Evolutionary conservation across 2,888 invertebrate species (phyloP).

Genomic region (Pinctada fucata): DNA sequence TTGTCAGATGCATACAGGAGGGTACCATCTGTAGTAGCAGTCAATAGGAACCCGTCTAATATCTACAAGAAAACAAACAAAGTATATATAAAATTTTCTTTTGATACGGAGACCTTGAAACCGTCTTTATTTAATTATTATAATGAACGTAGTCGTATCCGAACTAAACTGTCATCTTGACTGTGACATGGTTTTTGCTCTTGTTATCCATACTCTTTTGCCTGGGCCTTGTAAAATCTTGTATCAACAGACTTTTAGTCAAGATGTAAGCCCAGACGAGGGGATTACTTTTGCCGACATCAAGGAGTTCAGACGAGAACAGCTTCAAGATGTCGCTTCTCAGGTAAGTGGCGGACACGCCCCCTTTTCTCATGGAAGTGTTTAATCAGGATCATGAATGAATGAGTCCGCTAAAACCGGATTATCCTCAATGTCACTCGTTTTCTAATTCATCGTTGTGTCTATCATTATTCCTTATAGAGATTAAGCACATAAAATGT

Average conservation of each 20-base stretch:
- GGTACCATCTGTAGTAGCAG: slow-evolving; percentile 65
- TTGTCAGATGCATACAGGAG: slow-evolving; percentile 67
- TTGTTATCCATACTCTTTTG: slow-evolving; percentile 64
- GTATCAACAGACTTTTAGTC: slow-evolving; percentile 55
- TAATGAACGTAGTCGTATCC: too few species aligned
- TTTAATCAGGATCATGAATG: too few species aligned
- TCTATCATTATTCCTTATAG: too few species aligned
- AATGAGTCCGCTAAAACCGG: too few species aligned
- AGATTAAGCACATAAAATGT: too few species aligned
- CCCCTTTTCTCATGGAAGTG: not conserved
- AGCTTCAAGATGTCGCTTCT: slow-evolving; percentile 55
- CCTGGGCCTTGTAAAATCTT: slow-evolving; percentile 60
- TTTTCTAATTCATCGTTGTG: not conserved
- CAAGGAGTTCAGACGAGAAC: slow-evolving; percentile 35
- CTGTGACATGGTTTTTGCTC: slow-evolving; percentile 67
- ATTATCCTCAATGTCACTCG: not conserved
- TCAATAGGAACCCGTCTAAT: slow-evolving; percentile 65
- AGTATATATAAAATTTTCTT: not conserved
- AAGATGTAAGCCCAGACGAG: slow-evolving; percentile 30
- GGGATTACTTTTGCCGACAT: slow-evolving; percentile 18
- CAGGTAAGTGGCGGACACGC: slow-evolving; percentile 43
- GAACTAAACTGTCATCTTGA: not conserved
- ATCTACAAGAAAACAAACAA: slow-evolving; percentile 44
- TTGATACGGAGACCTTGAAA: not conserved
- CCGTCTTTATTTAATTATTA: too few species aligned